These are phyloP conservation scores for Oscheius onirici DNA, from an alignment of 2,888 invertebrate genomes.

Conservation along the genomic window DNA sequence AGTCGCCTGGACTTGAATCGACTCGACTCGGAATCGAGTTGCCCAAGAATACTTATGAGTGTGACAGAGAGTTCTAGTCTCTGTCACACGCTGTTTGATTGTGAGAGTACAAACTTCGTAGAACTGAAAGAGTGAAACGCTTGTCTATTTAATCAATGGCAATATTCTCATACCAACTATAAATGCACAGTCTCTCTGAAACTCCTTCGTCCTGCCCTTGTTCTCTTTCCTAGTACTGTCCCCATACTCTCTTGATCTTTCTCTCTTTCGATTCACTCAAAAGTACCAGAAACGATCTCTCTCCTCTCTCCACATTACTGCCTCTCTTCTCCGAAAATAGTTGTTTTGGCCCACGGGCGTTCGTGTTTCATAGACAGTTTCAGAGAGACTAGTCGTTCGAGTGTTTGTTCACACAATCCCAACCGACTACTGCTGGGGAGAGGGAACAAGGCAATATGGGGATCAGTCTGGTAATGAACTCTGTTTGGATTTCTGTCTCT, in stretches of 20 bases:
- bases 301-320: neutral
- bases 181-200: neutral
- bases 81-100: no score
- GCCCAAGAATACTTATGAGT: no score
- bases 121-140: no score
- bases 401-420: conserved; percentile 22
- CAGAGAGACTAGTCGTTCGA: conserved; percentile 15
- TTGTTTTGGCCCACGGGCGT: conserved; percentile 16
- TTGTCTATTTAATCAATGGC: no score
- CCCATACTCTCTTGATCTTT: neutral
- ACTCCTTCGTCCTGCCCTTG: neutral
- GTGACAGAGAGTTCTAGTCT: no score
- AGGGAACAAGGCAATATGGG: neutral
- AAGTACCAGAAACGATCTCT: neutral
- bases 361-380: conserved; percentile 28
- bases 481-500: neutral
- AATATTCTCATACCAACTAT: no score
- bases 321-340: conserved; percentile 15
- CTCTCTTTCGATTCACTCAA: neutral
- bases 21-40: no score
- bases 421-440: neutral
- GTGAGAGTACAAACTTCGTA: no score
- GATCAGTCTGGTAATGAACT: neutral
- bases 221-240: neutral
- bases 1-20: no score